Evolutionary conservation across 1,140 invertebrate genomes (phyloP).

Genomic region (Bradynema listronoti): DNA sequence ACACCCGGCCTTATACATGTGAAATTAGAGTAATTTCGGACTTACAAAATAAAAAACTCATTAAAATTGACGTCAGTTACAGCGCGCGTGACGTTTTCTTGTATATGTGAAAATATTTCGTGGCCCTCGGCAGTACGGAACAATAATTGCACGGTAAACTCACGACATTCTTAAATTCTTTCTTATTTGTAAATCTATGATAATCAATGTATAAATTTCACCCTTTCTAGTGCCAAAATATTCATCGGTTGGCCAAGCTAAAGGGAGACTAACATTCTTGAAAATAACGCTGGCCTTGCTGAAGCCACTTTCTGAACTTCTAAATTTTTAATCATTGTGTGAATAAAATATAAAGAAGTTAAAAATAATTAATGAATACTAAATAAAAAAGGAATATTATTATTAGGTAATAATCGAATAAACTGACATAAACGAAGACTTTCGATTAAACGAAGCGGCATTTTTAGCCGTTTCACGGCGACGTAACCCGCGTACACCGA

Average conservation of each 20-base stretch:
- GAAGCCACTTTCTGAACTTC: constrained; percentile 30
- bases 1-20: too few relatives aligned
- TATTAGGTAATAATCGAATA: too few relatives aligned
- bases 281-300: constrained; percentile 26
- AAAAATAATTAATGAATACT: too few relatives aligned
- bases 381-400: too few relatives aligned
- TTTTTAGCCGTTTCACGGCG: too few relatives aligned
- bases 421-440: too few relatives aligned
- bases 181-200: neutral
- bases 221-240: constrained; percentile 32
- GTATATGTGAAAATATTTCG: constrained; percentile 30
- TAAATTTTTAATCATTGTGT: too few relatives aligned
- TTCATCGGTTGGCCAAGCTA: constrained; percentile 26
- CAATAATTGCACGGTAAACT: constrained; percentile 25
- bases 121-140: constrained; percentile 21
- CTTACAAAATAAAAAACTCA: constrained; percentile 26
- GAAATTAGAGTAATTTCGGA: neutral
- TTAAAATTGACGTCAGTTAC: constrained; percentile 22
- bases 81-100: constrained; percentile 26
- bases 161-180: constrained; percentile 16
- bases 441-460: too few relatives aligned
- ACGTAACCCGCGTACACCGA: too few relatives aligned
- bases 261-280: constrained; percentile 21
- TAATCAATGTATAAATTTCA: constrained; percentile 10
- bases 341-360: too few relatives aligned